These are phyloP conservation scores for Pristionchus japonicus DNA, from an alignment of 2,888 invertebrate genomes.

Conservation along the genomic window DNA sequence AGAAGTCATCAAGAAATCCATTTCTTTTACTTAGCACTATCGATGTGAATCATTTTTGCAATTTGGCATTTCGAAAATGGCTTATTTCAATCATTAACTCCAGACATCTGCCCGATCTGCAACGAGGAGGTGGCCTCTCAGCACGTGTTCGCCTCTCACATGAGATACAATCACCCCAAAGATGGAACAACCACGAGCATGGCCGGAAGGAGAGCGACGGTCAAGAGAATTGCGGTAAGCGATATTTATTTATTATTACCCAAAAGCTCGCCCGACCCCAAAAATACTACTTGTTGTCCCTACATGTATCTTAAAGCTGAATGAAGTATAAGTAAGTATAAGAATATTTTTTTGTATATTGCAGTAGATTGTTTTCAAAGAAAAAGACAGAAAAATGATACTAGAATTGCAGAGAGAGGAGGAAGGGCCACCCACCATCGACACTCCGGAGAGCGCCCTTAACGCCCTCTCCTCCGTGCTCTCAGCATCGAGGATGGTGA, in stretches of 20 bases:
- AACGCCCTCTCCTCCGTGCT: neutral
- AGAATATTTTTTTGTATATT: too few relatives aligned
- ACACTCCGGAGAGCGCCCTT: slow-evolving; percentile 22
- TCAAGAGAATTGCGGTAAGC: neutral
- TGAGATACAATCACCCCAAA: neutral
- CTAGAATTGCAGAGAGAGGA: too few relatives aligned
- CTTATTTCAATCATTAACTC: too few relatives aligned
- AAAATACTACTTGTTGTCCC: too few relatives aligned
- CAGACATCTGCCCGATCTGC: slow-evolving; percentile 30
- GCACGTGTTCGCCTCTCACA: slow-evolving; percentile 33
- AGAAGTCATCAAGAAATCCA: neutral
- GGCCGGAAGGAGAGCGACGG: slow-evolving; percentile 16
- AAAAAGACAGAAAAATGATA: too few relatives aligned
- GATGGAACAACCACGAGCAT: neutral
- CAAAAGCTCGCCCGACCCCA: too few relatives aligned
- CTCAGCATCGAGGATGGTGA: neutral
- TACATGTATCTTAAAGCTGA: too few relatives aligned
- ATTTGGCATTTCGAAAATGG: too few relatives aligned
- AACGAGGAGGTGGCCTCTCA: neutral
- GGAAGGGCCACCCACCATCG: neutral
- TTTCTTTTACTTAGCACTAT: too few relatives aligned
- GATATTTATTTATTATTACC: neutral
- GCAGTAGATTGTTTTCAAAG: too few relatives aligned
- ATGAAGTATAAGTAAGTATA: neutral
- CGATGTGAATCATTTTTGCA: too few relatives aligned